Base-by-base conservation (phyloP, 2,888 invertebrate species). In the Cryptus armator region DNA sequence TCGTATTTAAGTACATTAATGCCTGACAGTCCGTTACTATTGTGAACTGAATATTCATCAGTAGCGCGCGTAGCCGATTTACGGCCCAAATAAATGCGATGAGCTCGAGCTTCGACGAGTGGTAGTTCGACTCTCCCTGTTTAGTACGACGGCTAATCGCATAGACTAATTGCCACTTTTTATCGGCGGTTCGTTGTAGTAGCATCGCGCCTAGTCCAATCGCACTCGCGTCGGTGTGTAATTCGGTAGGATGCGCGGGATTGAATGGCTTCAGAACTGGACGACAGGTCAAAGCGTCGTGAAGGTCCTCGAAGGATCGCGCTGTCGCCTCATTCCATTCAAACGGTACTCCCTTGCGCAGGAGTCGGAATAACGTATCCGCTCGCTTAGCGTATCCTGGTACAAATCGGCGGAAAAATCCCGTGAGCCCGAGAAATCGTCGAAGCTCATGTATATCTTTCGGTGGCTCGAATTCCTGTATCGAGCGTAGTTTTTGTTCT, bases 71-170 rank as follows among this genome's bases (percentile, higher is more conserved):
- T 10, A 75, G 59, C 6, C 85, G 51, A 0, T 83, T 83, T 3
- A 87, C 71, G 1, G 86, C 68, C 81, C 82, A 87, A n/a, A 88
- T 85, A 12, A 88, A 82, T 4, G 88, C 84, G 62, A 88, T 70
- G 24, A 87, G 51, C 59, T 86, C 87, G 10, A 88, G 74, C 53
- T 86, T 86, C 24, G 64, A 78, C 0, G 83, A 85, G 44, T 88
- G 88, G 29, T 88, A 88, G 3, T 53, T 72, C 2, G 62, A 43
- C 44, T 87, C 86, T 4, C 24, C 82, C 14, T 70, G 76, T 1
- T 87, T 86, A 2, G 86, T 87, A 51, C 88, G 86, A 59, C 85
- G 87, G 24, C 85, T 86, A 1, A 89, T 84, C 43, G 83, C 83
- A 48, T 88, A 89, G 0, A 89, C 88, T 9, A 87, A 5, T 24